Conservation (phyloP, 2,888 invertebrate species). For the Cryptophagus acutangulus region DNA sequence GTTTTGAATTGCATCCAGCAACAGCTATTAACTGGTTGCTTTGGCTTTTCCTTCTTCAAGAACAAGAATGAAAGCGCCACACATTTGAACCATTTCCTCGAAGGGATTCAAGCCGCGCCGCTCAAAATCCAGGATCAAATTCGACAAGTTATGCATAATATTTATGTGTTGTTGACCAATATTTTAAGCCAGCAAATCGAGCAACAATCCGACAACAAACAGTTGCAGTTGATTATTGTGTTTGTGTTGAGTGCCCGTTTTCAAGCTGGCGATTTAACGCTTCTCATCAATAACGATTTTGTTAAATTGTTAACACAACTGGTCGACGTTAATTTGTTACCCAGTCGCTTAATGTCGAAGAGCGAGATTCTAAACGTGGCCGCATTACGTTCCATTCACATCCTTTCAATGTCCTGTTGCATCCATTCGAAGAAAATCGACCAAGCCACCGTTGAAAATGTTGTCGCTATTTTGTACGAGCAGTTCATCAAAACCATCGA, state of each 20-base stretch:
- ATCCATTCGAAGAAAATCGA: conserved; percentile 52
- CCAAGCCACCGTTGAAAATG: conserved; percentile 47
- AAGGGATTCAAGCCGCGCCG: conserved; percentile 53
- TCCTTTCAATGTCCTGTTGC: conserved; percentile 54
- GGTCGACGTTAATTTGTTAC: conserved; percentile 28
- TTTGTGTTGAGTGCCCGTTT: conserved; percentile 56
- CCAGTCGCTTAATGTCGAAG: conserved; percentile 28
- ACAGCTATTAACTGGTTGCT: conserved; percentile 53
- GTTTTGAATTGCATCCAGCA: conserved; percentile 48
- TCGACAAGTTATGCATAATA: conserved; percentile 51
- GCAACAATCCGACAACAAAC: conserved; percentile 38
- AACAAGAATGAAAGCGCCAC: conserved; percentile 45
- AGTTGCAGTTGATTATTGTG: conserved; percentile 50
- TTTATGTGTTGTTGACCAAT: conserved; percentile 49
- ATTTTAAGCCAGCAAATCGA: conserved; percentile 44
- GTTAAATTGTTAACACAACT: conserved; percentile 47
- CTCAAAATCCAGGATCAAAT: conserved; percentile 51
- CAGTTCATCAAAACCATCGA: conserved; percentile 44
- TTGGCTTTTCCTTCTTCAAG: conserved; percentile 47
- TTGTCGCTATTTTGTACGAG: conserved; percentile 52
- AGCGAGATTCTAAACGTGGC: conserved; percentile 46
- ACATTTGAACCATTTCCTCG: conserved; percentile 53
- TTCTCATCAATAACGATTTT: conserved; percentile 54
- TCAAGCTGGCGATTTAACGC: conserved; percentile 53
- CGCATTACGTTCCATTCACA: conserved; percentile 53